These are phyloP conservation scores for Erpornis zantholeuca DNA, from an alignment of 2,113 vertebrate species.

Conservation along the genomic window DNA sequence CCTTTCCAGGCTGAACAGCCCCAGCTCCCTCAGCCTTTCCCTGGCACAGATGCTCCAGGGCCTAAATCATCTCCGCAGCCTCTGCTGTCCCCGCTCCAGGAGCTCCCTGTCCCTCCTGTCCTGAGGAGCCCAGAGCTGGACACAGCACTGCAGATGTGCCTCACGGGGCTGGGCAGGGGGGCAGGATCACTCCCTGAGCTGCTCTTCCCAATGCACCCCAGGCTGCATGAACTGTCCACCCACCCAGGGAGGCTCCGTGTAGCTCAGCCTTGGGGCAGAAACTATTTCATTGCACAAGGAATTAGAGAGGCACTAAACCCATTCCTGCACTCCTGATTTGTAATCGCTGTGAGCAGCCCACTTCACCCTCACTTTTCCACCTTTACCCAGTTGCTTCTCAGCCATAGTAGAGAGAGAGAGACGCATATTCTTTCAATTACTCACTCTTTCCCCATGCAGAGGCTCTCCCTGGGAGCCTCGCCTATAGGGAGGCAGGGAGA, in stretches of 20 bases:
- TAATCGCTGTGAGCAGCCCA: neutral
- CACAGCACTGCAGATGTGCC: neutral
- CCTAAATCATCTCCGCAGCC: neutral
- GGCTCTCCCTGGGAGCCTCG: neutral
- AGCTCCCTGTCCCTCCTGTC: neutral
- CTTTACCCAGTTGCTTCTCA: neutral
- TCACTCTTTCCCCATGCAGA: neutral
- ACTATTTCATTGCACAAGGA: neutral
- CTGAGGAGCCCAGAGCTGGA: neutral
- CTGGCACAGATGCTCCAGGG: neutral
- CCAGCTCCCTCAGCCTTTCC: neutral
- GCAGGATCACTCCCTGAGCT: neutral
- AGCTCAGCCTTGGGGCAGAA: neutral
- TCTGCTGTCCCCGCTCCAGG: neutral
- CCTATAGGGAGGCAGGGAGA: neutral
- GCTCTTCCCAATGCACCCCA: neutral
- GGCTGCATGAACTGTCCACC: accelerated
- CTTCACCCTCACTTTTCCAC: neutral
- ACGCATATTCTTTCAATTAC: neutral
- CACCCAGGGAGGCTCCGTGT: neutral
- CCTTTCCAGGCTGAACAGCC: neutral
- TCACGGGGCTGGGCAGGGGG: neutral
- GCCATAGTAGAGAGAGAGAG: neutral
- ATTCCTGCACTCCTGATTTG: neutral
- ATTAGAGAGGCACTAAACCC: neutral